Conservation (phyloP, 2,888 invertebrate species). For the Caenorhabditis panamensis region DNA sequence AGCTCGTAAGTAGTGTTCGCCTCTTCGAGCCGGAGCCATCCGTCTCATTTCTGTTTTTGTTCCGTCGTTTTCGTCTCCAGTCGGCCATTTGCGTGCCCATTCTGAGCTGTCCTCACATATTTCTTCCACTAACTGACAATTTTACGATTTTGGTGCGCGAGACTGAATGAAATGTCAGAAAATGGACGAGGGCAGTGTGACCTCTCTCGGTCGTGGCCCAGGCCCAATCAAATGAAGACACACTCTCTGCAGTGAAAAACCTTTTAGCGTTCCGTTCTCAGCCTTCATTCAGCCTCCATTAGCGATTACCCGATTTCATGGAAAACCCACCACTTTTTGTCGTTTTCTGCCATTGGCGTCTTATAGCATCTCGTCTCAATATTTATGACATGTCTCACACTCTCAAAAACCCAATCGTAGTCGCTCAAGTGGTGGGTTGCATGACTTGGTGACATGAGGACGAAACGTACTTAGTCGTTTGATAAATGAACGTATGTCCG, state of each 20-base stretch:
- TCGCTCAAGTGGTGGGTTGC: conserved; percentile 39
- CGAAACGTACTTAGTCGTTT: conserved; percentile 49
- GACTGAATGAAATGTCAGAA: conserved; percentile 9
- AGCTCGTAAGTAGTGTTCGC: conserved; percentile 52
- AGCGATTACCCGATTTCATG: conserved; percentile 23
- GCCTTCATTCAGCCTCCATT: conserved; percentile 24
- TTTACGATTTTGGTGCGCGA: conserved; percentile 43
- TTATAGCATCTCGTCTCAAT: neutral
- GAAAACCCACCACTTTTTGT: conserved; percentile 22
- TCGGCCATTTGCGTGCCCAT: conserved; percentile 24
- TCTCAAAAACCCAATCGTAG: conserved; percentile 23
- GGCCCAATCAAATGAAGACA: conserved; percentile 23
- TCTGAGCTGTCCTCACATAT: conserved; percentile 54
- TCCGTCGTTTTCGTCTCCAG: conserved; percentile 32
- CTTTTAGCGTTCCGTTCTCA: conserved; percentile 43
- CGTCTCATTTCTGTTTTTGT: conserved; percentile 58
- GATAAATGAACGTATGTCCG: conserved; percentile 55
- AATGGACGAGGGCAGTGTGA: conserved; percentile 16
- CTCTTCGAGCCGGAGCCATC: conserved; percentile 27
- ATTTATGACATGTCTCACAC: conserved; percentile 25
- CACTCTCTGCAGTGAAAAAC: conserved; percentile 11
- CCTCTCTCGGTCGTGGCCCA: conserved; percentile 5
- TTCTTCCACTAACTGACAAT: conserved; percentile 42
- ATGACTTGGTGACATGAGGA: conserved; percentile 48
- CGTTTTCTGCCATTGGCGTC: neutral